Evolutionary conservation across 2,113 vertebrate genomes (phyloP), one percentile per base, ranked within the genome.

Genomic region (Oophaga pumilio): DNA sequence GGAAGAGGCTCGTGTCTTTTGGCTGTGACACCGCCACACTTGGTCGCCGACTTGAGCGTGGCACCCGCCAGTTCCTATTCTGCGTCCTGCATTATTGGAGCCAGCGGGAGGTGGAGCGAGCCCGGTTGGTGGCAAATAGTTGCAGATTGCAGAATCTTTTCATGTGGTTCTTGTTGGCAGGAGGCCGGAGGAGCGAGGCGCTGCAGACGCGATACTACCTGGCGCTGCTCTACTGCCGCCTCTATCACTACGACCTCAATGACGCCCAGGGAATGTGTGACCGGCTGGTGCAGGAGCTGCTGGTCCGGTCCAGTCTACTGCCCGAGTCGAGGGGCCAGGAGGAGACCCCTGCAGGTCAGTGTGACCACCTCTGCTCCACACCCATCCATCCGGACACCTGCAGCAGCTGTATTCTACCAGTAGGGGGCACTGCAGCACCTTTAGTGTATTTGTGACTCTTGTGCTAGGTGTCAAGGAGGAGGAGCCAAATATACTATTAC

Each of bases 241-340:
- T 99, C 1, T 97, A 95, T 90, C 93, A 93, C 52, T 99, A 98
- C 89, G 94, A 92, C 12, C 89, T 99, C 22, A 93, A 92, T 87
- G 97, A 98, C 82, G 97, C 97, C 73, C 97, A 97, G 91, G 96
- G 96, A 60, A 91, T 99, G 10, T 97, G 97, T 81, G 98, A 99
- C 92, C 94, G 95, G 90, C 93, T 99, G 89, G 96, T 95, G 24
- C 91, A 86, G 74, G 91, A 95, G 78, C 90, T 98, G 77, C 92
- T 97, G 60, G 92, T 90, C 50, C 91, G 90, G 53, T 91, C 93
- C 3, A 92, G 90, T 26, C 89, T 94, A 4, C 92, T 89, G 56
- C 52, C 91, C 33, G 78, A 91, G 60, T 80, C 18, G 79, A 84
- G 87, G 15, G 81, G 85, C 71, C 90, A 91, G 90, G 95, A 93